Evolutionary conservation across 2,113 vertebrate genomes (phyloP), one percentile per base, ranked within the genome.

Genomic region (Ceuthmochares aereus): DNA sequence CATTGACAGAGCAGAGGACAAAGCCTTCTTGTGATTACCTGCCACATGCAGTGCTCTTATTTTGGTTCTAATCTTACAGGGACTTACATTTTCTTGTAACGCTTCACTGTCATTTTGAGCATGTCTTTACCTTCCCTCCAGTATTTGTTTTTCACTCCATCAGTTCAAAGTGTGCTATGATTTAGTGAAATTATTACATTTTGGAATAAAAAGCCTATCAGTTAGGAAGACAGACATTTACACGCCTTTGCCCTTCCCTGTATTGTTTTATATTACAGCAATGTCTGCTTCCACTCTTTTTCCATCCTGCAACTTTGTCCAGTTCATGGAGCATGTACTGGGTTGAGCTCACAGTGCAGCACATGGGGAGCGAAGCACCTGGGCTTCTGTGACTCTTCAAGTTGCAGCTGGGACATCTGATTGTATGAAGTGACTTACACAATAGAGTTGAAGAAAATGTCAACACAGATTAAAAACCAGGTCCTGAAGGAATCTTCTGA

Each of bases 321-420:
- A 51, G 30, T 47, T 82, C 22, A 8, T 11, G 9, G 42, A 42
- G 26, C 25, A 54, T 30, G 29, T 84, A 1, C 22, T 59, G 34
- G 25, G 4, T 73, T 3, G 2, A 45, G 34, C 43, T n/a, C 1
- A 2, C 30, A 69, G 34, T 22, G 21, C 70, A 73, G 36, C 43
- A 17, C 16, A 2, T 13, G 42, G 4, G 11, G n/a, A 83, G 15
- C 0, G 0, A 73, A 84, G 51, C 34, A 30, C 47, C 22, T 40
- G 26, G 34, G 37, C 49, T 34, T 83, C 14, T 69, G 17, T 73
- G 14, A 34, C 47, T 83, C 54, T 83, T 20, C 8, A 15, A 19
- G 26, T 18, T 89, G 23, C 27, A 78, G 43, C 18, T 86, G 47
- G 23, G 7, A 85, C 58, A 74, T 88, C 18, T 55, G 51, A 7